Evolutionary conservation across 2,797 vertebrate genomes (phyloP).

Genomic region (Takifugu rubripes): DNA sequence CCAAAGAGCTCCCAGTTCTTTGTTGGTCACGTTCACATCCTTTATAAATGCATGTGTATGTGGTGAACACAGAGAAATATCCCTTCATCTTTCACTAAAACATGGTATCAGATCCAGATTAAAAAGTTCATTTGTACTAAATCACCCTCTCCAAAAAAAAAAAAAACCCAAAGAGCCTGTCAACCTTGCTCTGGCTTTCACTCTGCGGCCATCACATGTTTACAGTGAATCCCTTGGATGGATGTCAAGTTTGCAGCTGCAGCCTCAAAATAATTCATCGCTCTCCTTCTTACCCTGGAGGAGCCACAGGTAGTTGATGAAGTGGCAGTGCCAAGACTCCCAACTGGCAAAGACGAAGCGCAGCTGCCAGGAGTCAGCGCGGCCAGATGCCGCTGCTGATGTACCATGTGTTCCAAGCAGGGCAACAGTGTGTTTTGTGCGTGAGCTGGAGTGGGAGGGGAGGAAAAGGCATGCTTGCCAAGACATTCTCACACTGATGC

Average conservation of each 20-base stretch:
- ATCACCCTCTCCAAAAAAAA: background rate
- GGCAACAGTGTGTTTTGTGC: constrained; percentile 78
- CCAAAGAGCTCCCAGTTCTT: constrained; percentile 9
- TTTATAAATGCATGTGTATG: constrained; percentile 1
- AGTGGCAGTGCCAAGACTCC: constrained; percentile 85
- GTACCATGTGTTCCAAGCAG: constrained; percentile 86
- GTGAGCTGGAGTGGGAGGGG: constrained; percentile 69
- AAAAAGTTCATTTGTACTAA: constrained; percentile 14
- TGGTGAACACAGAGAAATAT: background rate
- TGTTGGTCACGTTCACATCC: background rate
- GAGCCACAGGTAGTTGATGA: constrained; percentile 88
- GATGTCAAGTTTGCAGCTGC: constrained; percentile 80
- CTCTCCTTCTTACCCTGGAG: constrained; percentile 75
- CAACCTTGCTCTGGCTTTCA: constrained; percentile 57
- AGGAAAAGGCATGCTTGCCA: constrained; percentile 77
- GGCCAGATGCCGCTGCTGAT: constrained; percentile 85
- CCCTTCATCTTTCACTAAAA: too few species aligned
- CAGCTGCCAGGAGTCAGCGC: constrained; percentile 83
- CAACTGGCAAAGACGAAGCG: constrained; percentile 84
- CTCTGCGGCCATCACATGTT: constrained; percentile 65
- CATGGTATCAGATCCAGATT: constrained; percentile 16
- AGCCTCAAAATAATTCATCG: constrained; percentile 79
- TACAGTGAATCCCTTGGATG: constrained; percentile 76
- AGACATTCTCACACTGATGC: constrained; percentile 81
- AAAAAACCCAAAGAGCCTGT: constrained; percentile 23